phyloP scores from a whole-genome alignment of 2,113 vertebrate genomes.

The Raja brachyura region DNA sequence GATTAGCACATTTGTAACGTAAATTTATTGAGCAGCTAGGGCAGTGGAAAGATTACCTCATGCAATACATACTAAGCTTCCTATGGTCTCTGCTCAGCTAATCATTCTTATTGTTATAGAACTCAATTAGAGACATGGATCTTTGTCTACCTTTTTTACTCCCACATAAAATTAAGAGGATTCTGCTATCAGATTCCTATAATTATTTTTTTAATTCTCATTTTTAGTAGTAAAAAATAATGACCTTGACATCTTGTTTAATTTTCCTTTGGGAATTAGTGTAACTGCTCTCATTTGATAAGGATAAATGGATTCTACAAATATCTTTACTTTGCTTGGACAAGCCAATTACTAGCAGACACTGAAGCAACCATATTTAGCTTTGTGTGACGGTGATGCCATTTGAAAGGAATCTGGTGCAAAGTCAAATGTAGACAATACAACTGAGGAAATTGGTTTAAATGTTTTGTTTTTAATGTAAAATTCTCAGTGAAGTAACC shows the following conservation, averaged over 20 bases:
- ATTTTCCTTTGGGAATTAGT: slow-evolving; percentile 10
- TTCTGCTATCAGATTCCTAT: not conserved
- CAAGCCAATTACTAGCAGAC: slow-evolving; percentile 10
- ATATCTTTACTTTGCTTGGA: slow-evolving; percentile 27
- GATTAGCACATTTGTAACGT: not conserved
- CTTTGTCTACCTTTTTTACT: not conserved
- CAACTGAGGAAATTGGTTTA: not conserved
- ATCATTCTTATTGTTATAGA: not conserved
- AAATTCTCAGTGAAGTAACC: not conserved
- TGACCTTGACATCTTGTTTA: slow-evolving; percentile 14
- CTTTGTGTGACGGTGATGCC: not conserved
- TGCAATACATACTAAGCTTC: not conserved
- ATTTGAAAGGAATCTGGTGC: not conserved
- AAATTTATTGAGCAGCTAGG: not conserved
- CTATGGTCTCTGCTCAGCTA: not conserved
- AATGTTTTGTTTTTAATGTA: slow-evolving; percentile 10
- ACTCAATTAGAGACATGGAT: not conserved
- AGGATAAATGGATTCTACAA: slow-evolving; percentile 31
- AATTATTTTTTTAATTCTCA: slow-evolving; percentile 14
- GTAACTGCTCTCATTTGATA: not conserved
- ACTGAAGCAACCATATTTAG: not conserved
- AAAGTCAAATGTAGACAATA: slow-evolving; percentile 17
- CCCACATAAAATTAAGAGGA: slow-evolving; percentile 17
- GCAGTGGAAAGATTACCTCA: not conserved
- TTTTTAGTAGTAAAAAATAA: not conserved